Evolutionary conservation across 1,140 invertebrate genomes (phyloP).

Genomic region (Belonocnema kinseyi): DNA sequence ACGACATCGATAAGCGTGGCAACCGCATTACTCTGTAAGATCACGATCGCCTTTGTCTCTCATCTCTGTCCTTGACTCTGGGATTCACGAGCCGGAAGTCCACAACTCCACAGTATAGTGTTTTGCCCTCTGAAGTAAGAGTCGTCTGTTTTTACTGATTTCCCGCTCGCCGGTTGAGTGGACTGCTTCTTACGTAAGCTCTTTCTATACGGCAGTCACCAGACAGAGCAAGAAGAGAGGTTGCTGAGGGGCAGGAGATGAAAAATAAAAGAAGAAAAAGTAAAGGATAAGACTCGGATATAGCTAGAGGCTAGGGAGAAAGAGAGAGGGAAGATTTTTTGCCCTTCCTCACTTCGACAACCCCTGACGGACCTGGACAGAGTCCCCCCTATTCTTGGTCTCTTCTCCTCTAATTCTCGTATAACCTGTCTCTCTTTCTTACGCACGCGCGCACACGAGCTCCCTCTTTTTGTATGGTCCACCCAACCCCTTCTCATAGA

Average conservation of each 20-base stretch:
- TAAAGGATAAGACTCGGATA: constrained; percentile 36
- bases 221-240: constrained; percentile 35
- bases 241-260: neutral
- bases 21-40: constrained; percentile 3
- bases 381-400: neutral
- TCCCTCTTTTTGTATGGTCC: constrained; percentile 11
- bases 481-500: constrained; percentile 5
- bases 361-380: constrained; percentile 9
- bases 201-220: constrained; percentile 42
- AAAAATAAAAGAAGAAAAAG: constrained; percentile 40
- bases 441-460: constrained; percentile 19
- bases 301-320: constrained; percentile 35
- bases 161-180: constrained; percentile 36
- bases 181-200: constrained; percentile 46
- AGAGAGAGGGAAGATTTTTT: constrained; percentile 34
- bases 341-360: neutral
- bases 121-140: constrained; percentile 44
- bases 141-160: constrained; percentile 49
- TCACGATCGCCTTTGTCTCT: constrained; percentile 18
- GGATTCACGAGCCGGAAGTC: constrained; percentile 38
- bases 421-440: constrained; percentile 20
- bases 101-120: constrained; percentile 36
- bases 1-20: constrained; percentile 12
- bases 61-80: constrained; percentile 38
- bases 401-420: constrained; percentile 6